These are phyloP conservation scores for Globodera ellingtonae DNA, from an alignment of 1,140 invertebrate species.

Conservation along the genomic window DNA sequence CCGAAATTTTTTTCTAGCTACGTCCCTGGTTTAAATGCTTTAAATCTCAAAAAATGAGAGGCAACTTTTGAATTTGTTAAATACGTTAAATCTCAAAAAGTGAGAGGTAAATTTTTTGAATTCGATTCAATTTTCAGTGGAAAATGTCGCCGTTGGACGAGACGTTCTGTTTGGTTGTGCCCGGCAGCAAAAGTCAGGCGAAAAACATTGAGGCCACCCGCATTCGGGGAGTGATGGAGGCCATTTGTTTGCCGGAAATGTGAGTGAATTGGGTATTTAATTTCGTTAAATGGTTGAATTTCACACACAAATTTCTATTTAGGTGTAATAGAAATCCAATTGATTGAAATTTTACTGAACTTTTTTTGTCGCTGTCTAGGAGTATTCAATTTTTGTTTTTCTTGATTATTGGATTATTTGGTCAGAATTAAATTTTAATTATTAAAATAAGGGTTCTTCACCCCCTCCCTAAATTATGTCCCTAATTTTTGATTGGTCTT, in stretches of 20 bases:
- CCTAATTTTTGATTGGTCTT: no score
- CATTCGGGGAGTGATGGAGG: not conserved
- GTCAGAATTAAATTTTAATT: no score
- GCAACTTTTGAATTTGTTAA: no score
- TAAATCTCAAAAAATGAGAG: no score
- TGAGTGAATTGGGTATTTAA: not conserved
- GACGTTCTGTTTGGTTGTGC: slow-evolving; percentile 8
- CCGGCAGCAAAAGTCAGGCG: slow-evolving; percentile 10
- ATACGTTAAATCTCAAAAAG: no score
- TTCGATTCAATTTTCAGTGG: slow-evolving; percentile 4
- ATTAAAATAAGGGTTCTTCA: no score
- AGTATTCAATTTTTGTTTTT: not conserved
- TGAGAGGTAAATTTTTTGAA: no score
- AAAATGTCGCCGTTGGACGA: not conserved
- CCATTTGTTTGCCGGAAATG: slow-evolving; percentile 10
- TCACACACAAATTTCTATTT: not conserved
- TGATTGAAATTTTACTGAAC: not conserved
- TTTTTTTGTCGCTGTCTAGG: not conserved
- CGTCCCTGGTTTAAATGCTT: no score
- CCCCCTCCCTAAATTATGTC: no score
- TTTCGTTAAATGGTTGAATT: no score
- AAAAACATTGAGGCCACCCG: slow-evolving; percentile 10
- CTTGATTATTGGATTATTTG: no score
- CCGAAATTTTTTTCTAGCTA: no score
- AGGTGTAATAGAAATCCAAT: not conserved